Evolutionary conservation across 2,888 invertebrate genomes (phyloP), one percentile per base, ranked within the genome.

Genomic region (Noctua pronuba): DNA sequence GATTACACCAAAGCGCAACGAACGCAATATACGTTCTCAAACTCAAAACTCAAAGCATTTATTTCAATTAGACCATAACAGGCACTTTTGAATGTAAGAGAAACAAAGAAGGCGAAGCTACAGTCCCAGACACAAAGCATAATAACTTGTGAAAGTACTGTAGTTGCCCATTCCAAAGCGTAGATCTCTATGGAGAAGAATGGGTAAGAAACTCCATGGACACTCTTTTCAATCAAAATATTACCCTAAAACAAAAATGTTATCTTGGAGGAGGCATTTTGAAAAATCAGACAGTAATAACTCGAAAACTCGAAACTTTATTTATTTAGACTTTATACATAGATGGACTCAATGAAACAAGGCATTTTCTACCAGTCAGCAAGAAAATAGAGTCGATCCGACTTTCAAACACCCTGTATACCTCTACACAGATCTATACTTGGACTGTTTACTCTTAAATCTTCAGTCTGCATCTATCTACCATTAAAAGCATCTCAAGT

Each of bases 401-500:
- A 16, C 65, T 65, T n/a, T 2, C n/a, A 65, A n/a, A n/a, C 65
- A 65, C 0, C 65, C 65, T 65, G 41, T 65, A 18, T 38, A 76
- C 62, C 18, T 68, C 41, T 49, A n/a, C n/a, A n/a, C n/a, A 69
- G 69, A 75, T 72, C 66, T 77, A 64, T 65, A 60, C 82, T 35
- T 28, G 2, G 7, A 78, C 21, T 72, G 68, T 72, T 82, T 66
- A 55, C 49, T 44, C 28, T 24, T 52, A 44, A 28, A 72, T 68
- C 64, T 74, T 68, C 69, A 55, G 38, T 69, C 60, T 71, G 73
- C 60, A 49, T 46, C 46, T 35, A 58, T 46, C 46, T 38, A 70
- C 69, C 67, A 75, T 75, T 82, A 75, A 86, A 79, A 83, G 86
- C 79, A 79, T 83, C 73, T 77, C 52, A 21, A 65, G 52, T 49